Evolutionary conservation across 2,797 vertebrate genomes (phyloP).

Genomic region (Phoxinus dragarum): DNA sequence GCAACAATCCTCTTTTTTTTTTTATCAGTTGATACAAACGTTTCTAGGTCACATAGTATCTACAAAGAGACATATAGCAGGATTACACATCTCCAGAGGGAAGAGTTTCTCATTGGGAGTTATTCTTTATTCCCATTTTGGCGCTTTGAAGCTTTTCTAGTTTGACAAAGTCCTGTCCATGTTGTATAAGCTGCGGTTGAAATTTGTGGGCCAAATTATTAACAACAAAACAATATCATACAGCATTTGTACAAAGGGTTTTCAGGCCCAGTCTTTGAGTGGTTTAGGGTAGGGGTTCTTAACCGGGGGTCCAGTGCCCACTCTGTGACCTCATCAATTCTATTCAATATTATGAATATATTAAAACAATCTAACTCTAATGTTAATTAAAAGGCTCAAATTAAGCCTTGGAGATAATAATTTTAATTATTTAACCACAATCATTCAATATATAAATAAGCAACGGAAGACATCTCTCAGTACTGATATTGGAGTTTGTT

Average conservation of each 20-base stretch:
- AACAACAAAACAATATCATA: background rate
- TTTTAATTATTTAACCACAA: background rate
- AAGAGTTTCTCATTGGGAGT: constrained; percentile 18
- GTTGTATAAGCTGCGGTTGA: no score
- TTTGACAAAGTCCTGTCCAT: constrained; percentile 32
- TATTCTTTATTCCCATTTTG: constrained; percentile 34
- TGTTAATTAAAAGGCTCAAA: background rate
- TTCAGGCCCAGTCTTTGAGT: background rate
- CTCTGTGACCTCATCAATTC: background rate
- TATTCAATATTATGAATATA: background rate
- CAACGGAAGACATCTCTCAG: no score
- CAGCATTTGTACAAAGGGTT: background rate
- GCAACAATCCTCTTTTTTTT: constrained; percentile 16
- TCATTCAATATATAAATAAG: background rate
- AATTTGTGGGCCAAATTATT: background rate
- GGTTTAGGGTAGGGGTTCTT: background rate
- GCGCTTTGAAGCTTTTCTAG: constrained; percentile 34
- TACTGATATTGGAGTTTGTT: background rate
- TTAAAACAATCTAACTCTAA: background rate
- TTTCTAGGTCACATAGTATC: constrained; percentile 53
- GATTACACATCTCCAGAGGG: constrained; percentile 37
- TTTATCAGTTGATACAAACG: background rate
- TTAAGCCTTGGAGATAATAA: background rate
- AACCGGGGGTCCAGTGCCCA: background rate
- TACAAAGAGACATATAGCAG: constrained; percentile 39